Percentiles rank a stretch among this genome's conserved stretches.
phyloP scores from a whole-genome alignment of 2,888 invertebrate genomes.

The Hydropsyche betteni region DNA sequence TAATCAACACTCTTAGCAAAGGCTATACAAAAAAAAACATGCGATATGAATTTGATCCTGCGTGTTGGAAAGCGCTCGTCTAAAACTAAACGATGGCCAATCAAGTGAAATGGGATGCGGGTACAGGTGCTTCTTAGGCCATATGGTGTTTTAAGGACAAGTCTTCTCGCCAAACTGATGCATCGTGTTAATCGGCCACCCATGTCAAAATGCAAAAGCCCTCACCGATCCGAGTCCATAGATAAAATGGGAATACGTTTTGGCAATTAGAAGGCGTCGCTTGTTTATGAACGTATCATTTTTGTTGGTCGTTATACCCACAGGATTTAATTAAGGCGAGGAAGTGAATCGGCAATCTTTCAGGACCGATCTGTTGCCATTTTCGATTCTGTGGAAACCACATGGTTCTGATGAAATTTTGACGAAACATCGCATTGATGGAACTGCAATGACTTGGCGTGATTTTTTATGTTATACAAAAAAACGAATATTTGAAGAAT shows the following conservation, averaged over 20 bases:
- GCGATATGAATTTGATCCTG: background rate
- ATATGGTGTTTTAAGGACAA: conserved; percentile 37
- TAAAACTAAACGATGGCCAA: conserved; percentile 34
- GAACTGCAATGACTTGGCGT: conserved; percentile 12
- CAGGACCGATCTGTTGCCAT: conserved; percentile 29
- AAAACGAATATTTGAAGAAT: background rate
- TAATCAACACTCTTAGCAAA: no score
- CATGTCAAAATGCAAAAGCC: conserved; percentile 33
- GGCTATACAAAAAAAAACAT: no score
- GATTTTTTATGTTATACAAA: background rate
- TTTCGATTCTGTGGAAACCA: conserved; percentile 31
- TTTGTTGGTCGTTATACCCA: no score
- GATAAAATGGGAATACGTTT: no score
- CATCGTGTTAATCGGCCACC: conserved; percentile 10
- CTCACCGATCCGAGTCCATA: background rate
- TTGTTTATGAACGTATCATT: no score
- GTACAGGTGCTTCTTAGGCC: conserved; percentile 44
- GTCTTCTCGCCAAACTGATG: conserved; percentile 13
- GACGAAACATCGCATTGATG: conserved; percentile 21
- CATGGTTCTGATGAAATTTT: conserved; percentile 32
- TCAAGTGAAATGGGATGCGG: conserved; percentile 45
- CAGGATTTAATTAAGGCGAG: conserved; percentile 31
- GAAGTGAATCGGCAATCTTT: conserved; percentile 39
- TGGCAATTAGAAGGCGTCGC: no score
- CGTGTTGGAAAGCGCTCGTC: conserved; percentile 21